Evolutionary conservation across 53 echinoderm and acorn worm genomes (phyloP).

Genomic region (Holothuria leucospilota): DNA sequence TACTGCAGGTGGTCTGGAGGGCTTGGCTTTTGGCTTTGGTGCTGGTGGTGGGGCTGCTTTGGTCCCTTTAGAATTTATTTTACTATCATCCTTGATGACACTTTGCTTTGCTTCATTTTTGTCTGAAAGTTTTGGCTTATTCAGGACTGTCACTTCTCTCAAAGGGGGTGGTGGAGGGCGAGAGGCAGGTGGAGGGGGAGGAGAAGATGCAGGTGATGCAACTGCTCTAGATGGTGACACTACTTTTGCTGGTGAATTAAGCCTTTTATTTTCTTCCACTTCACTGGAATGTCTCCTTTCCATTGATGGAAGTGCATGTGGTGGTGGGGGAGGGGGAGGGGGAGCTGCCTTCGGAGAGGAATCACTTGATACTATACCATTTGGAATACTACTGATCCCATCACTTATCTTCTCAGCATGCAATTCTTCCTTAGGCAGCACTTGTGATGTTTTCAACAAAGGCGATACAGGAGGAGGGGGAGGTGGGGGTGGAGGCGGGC

Average conservation of each 20-base stretch:
- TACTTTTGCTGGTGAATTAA: too few species aligned
- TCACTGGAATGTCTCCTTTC: conserved; percentile 9
- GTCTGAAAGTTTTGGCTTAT: too few species aligned
- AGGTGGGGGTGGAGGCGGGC: neutral
- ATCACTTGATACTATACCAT: too few species aligned
- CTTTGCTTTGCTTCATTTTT: too few species aligned
- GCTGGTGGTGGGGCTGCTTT: conserved; percentile 27
- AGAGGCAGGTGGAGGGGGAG: neutral
- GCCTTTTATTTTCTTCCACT: neutral
- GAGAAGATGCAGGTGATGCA: too few species aligned
- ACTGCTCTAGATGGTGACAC: too few species aligned
- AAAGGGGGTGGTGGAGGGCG: neutral
- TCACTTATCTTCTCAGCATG: neutral
- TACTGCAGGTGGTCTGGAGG: conserved; percentile 3
- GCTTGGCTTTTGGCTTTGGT: conserved; percentile 33
- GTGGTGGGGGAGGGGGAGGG: neutral
- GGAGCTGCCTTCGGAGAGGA: neutral
- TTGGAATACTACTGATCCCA: too few species aligned
- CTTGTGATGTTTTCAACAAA: neutral
- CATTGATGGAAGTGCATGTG: neutral
- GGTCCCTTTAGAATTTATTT: too few species aligned
- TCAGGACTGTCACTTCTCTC: too few species aligned
- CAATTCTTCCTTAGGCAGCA: neutral
- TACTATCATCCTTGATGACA: too few species aligned
- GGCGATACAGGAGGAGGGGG: neutral